Percentiles rank a stretch among this genome's conserved stretches.
phyloP scores from a whole-genome alignment of 2,113 vertebrate species.

The Chaetodon auriga region DNA sequence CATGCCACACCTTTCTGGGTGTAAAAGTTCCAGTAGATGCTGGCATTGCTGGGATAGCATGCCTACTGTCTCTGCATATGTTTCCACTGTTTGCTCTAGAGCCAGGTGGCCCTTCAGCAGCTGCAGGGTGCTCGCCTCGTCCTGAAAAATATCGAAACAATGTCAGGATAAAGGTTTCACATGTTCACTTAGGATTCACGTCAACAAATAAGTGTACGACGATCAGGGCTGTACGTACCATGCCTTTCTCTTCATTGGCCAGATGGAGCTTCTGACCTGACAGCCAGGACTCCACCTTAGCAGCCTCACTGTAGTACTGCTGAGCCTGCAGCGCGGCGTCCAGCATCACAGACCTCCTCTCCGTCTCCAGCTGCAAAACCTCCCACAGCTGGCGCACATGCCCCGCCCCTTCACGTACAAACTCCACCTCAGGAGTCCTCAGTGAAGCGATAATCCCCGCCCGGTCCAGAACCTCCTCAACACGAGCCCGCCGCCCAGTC shows the following conservation, averaged over 20 bases:
- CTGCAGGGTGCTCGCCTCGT: conserved; percentile 91
- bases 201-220: background rate
- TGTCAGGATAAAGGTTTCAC: background rate
- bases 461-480: conserved; percentile 85
- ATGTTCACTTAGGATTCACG: background rate
- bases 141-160: conserved; percentile 75
- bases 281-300: conserved; percentile 94
- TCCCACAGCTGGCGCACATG: conserved; percentile 90
- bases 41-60: conserved; percentile 91
- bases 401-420: conserved; percentile 84
- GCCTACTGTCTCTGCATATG: conserved; percentile 91
- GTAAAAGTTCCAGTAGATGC: conserved; percentile 87
- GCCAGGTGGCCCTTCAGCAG: conserved; percentile 92
- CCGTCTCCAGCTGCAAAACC: conserved; percentile 87
- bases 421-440: conserved; percentile 87
- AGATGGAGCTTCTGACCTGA: conserved; percentile 94
- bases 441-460: conserved; percentile 86
- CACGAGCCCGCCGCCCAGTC: conserved; percentile 88
- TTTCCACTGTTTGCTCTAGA: conserved; percentile 92
- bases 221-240: conserved; percentile 77
- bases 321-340: conserved; percentile 88
- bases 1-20: conserved; percentile 90
- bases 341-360: conserved; percentile 86
- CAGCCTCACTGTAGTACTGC: conserved; percentile 91
- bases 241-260: conserved; percentile 92